Evolutionary conservation across 2,888 invertebrate species (phyloP), one percentile per base, ranked within the genome.

Genomic region (Eristalinus sepulchralis): DNA sequence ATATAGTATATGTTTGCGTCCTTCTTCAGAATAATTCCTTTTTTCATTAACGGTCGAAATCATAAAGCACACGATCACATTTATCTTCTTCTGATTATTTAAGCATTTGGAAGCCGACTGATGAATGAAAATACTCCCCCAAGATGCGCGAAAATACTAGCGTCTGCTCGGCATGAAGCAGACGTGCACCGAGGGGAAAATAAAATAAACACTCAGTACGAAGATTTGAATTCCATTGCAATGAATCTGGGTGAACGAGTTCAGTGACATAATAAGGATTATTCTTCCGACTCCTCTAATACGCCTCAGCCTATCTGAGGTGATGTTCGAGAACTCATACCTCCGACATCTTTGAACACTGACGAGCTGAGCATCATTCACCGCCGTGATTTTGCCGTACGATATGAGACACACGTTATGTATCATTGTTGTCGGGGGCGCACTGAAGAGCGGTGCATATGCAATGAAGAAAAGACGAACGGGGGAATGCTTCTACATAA

Each of bases 221-320:
- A 71, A 75, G 71, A 86, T 86, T 82, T 57, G 77, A 86, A 86
- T 75, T 82, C 82, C 75, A 82, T 83, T 86, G 75, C 78, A 73
- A 55, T 82, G 86, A 82, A 86, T 75, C 82, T 86, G 63, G 86
- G 86, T 86, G 86, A 86, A 86, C 66, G 82, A 62, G 86, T 86
- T 86, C 86, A 86, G 47, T 86, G 86, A 78, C 86, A 79, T 68
- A 86, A 78, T 78, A 86, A 82, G 86, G 78, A 86, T 78, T 70
- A 81, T 62, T 22, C 36, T n/a, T 53, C 47, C 47, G 39, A 13
- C 60, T 57, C 24, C 57, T 22, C 22, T 57, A n/a, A 60, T 79
- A 9, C 36, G 64, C 73, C 81, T 72, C 76, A 72, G 62, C 60
- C 70, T 81, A 66, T 85, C 60, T 62, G 67, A 39, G 63, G 36